These are phyloP conservation scores for Etheostoma spectabile DNA, from an alignment of 2,113 vertebrate genomes.

Conservation along the genomic window DNA sequence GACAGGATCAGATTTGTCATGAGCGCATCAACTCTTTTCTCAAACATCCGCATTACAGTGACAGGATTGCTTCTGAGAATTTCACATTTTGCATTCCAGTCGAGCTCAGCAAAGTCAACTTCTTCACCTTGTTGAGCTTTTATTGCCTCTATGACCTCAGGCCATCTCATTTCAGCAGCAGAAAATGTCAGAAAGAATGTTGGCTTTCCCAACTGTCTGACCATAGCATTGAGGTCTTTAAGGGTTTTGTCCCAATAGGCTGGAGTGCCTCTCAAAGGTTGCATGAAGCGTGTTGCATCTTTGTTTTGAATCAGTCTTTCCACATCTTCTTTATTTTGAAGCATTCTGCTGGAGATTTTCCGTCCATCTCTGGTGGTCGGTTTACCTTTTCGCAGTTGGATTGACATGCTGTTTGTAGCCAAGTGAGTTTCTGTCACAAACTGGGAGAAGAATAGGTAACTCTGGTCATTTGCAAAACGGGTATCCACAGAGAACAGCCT, in stretches of 20 bases:
- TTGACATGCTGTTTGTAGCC: not conserved
- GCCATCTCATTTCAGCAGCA: not conserved
- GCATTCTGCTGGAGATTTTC: not conserved
- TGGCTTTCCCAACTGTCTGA: not conserved
- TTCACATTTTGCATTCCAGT: not conserved
- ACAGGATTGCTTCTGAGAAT: not conserved
- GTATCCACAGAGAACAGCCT: not conserved
- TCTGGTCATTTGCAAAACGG: not conserved
- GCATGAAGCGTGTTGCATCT: not conserved
- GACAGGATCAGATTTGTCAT: not conserved
- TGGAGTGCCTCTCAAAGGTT: not conserved
- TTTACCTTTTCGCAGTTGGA: not conserved
- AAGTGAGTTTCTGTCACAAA: not conserved
- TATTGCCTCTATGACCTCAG: not conserved
- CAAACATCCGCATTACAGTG: not conserved
- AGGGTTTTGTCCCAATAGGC: not conserved
- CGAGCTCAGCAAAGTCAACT: not conserved
- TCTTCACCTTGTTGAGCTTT: not conserved
- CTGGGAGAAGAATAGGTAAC: not conserved
- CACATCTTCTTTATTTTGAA: not conserved
- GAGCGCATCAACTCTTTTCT: not conserved
- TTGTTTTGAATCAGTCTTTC: not conserved
- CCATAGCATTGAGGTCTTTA: not conserved
- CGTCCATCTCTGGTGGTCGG: not conserved
- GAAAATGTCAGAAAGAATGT: not conserved